A percentile compares a stretch with the other conserved stretches of the same genome.
These are phyloP conservation scores for Pteria penguin DNA, from an alignment of 2,888 invertebrate genomes.

Conservation along the genomic window DNA sequence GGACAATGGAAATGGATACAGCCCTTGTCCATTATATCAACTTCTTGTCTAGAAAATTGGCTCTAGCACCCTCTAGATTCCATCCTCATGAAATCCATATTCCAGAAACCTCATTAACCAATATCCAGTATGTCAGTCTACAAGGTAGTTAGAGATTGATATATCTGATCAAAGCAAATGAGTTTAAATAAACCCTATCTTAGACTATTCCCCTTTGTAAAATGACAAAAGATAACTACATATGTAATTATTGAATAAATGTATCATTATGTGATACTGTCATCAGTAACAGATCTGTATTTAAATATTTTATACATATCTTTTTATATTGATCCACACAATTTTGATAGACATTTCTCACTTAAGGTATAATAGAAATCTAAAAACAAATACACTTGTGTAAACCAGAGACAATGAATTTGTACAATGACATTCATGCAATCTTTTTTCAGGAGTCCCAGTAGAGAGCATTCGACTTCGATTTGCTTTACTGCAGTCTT, in stretches of 20 bases:
- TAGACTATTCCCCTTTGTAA: too few relatives aligned
- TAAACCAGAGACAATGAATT: background rate
- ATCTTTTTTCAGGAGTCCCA: constrained; percentile 68
- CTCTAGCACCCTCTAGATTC: constrained; percentile 72
- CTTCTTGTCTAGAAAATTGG: constrained; percentile 71
- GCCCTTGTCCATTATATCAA: constrained; percentile 74
- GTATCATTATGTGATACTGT: too few relatives aligned
- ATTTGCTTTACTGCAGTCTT: constrained; percentile 75
- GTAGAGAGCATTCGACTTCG: constrained; percentile 75
- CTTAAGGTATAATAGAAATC: too few relatives aligned
- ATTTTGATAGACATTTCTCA: too few relatives aligned
- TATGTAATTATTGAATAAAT: too few relatives aligned
- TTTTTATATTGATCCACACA: too few relatives aligned
- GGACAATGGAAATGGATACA: constrained; percentile 76
- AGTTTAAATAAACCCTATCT: too few relatives aligned
- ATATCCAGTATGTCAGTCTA: constrained; percentile 67
- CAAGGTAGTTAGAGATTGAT: too few relatives aligned
- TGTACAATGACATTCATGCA: background rate
- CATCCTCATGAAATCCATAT: constrained; percentile 78
- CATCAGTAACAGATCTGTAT: too few relatives aligned
- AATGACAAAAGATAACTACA: too few relatives aligned
- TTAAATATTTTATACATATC: too few relatives aligned
- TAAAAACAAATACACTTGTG: background rate
- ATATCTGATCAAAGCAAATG: too few relatives aligned
- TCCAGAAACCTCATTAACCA: constrained; percentile 67